Evolutionary conservation across 1,140 invertebrate genomes (phyloP).

Genomic region (Lethrus apterus): DNA sequence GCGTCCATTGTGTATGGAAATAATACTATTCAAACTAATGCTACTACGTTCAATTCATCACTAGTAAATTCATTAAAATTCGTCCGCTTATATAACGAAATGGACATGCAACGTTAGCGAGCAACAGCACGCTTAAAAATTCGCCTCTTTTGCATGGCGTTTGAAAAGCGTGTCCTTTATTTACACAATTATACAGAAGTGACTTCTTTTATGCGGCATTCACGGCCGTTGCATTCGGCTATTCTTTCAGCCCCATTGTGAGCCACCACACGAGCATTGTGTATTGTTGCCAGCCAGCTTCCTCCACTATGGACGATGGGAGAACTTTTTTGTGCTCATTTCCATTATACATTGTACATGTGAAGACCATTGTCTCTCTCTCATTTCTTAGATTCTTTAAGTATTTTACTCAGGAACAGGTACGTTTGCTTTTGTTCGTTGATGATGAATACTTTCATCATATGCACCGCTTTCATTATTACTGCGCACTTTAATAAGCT

Average conservation of each 20-base stretch:
- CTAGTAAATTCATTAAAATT: constrained; percentile 14
- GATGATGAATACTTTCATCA: too few species aligned
- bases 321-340: constrained; percentile 32
- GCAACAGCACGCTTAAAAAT: constrained; percentile 19
- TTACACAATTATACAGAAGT: constrained; percentile 37
- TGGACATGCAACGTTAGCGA: constrained; percentile 17
- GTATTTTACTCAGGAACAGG: constrained; percentile 18
- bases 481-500: too few species aligned
- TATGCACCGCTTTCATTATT: too few species aligned
- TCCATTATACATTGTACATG: constrained; percentile 31
- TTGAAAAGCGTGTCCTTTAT: constrained; percentile 33
- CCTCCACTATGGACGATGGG: constrained; percentile 19
- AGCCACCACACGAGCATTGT: constrained; percentile 26
- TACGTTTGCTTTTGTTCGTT: too few species aligned
- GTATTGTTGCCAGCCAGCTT: constrained; percentile 31
- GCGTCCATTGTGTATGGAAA: too few species aligned
- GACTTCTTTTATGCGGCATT: constrained; percentile 34
- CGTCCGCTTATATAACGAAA: constrained; percentile 13
- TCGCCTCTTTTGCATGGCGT: constrained; percentile 24
- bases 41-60: constrained; percentile 7
- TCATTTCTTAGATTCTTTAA: constrained; percentile 27
- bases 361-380: constrained; percentile 31
- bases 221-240: constrained; percentile 32
- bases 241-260: constrained; percentile 32
- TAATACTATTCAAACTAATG: too few species aligned